Evolutionary conservation across 2,797 vertebrate species (phyloP), one percentile per base, ranked within the genome.

Genomic region (Anabacerthia variegaticeps): DNA sequence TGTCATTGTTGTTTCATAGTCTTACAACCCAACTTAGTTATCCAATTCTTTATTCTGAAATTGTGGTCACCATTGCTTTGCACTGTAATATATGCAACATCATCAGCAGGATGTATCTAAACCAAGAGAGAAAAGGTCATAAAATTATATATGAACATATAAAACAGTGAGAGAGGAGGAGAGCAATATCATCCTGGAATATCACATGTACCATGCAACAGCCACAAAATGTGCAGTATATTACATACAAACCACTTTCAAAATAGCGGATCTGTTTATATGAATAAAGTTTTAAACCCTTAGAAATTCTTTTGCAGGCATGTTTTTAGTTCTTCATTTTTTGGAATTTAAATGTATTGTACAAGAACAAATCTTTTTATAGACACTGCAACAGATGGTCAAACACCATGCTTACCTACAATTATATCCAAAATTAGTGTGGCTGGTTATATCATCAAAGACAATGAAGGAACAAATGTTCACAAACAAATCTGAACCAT

Each of bases 321-420:
- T 54, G 63, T 87, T 95, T 58, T 95, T 87, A 85, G 39, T 93
- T 92, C 34, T 77, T 96, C 84, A 69, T 81, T 93, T 88, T 54
- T 85, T 43, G 34, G 69, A 94, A 92, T 95, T 72, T 74, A 84
- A 77, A 89, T 71, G 49, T 66, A 91, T 96, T 96, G 85, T 88
- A 96, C 51, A 93, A 93, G 94, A 91, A 94, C 66, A 86, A 93
- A 91, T 95, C 89, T 96, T 97, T 97, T 96, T 96, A 95, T 94
- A 96, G 94, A 67, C 72, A 56, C 67, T 67, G 89, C 71, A 97
- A 89, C 97, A 97, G 97, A 97, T 97, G 97, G 96, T 46, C 95
- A 86, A 94, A 96, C 88, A 94, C 95, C 94, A 95, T 95, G 94
- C 94, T 96, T 97, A 97, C 97, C 96, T 97, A 96, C 93, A 96